Base-by-base conservation (phyloP, 2,797 vertebrate species). In the Phoeniculus purpureus region DNA sequence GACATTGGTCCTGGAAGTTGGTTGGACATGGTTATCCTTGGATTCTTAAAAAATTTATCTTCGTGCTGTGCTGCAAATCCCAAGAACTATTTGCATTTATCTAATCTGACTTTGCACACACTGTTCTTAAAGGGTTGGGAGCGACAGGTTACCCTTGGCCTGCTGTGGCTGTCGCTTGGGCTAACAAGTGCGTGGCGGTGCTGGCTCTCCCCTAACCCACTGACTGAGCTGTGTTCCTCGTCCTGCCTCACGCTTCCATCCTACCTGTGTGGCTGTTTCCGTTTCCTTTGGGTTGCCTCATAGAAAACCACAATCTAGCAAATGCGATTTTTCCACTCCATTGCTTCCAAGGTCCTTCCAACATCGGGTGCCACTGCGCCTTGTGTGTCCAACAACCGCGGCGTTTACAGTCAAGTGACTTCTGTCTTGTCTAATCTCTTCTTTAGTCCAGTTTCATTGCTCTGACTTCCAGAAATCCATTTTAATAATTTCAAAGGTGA, bases 391-490 rank as follows among this genome's bases (percentile, higher is more conserved):
- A 56, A 71, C 77, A 72, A 29, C 75, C 25, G 21, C 84, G 48
- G 90, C 2, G 0, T 86, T 95, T 81, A 70, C 72, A 82, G 74
- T 81, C 71, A 76, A 48, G 76, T 94, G 59, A 61, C 64, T 81
- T 70, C 76, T 94, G 94, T 94, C 96, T 80, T 54, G 45, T 91
- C 84, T 87, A 25, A 90, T 96, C 43, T 52, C 65, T 67, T 88
- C 74, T 86, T 47, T 60, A 64, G 37, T 67, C 52, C 37, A 11
- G 29, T 77, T 91, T 50, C 25, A 9, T 65, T 91, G 67, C 62
- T 51, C 70, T 88, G 85, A 47, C 50, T 87, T 88, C 29, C n/a
- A 74, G 70, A 92, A 90, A 86, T 90, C 76, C 77, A 16, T 4
- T 81, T 27, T 31, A 68, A 56, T 87, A 0, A 71, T 82, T 68